phyloP scores from a whole-genome alignment of 2,113 vertebrate genomes.

The Neodon shergylaensis region DNA sequence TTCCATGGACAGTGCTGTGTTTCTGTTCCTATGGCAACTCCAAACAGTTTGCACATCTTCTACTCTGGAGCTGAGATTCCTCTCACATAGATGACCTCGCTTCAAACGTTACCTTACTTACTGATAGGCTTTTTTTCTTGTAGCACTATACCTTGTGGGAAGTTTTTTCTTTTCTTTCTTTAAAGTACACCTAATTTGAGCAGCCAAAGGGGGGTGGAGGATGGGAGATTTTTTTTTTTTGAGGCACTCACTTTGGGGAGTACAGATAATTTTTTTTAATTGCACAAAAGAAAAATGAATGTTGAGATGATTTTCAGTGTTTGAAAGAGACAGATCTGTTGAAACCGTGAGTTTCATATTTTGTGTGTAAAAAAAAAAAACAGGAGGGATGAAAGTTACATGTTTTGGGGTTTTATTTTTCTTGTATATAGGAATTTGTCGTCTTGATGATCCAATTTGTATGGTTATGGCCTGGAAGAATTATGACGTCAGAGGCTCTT shows the following conservation, averaged over 20 bases:
- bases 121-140: slow-evolving; percentile 93
- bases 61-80: slow-evolving; percentile 92
- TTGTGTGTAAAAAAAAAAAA: slow-evolving; percentile 89
- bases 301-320: slow-evolving; percentile 95
- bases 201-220: slow-evolving; percentile 85
- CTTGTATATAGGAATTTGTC: slow-evolving; percentile 90
- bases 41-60: slow-evolving; percentile 90
- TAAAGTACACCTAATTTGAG: slow-evolving; percentile 90
- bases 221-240: slow-evolving; percentile 78
- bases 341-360: slow-evolving; percentile 90
- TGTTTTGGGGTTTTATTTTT: slow-evolving; percentile 76
- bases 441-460: slow-evolving; percentile 88
- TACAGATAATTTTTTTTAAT: slow-evolving; percentile 93
- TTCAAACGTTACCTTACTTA: slow-evolving; percentile 92
- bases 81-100: slow-evolving; percentile 92
- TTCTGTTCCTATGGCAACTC: slow-evolving; percentile 86
- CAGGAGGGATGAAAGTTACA: slow-evolving; percentile 88
- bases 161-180: slow-evolving; percentile 77
- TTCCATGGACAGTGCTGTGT: slow-evolving; percentile 82
- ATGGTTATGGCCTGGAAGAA: slow-evolving; percentile 88
- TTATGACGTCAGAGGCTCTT: slow-evolving; percentile 86
- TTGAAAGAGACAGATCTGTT: slow-evolving; percentile 90
- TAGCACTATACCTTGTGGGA: slow-evolving; percentile 95
- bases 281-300: slow-evolving; percentile 99
- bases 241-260: slow-evolving; percentile 94